A percentile compares a stretch with the other conserved stretches of the same genome.
Conservation (phyloP, 1,140 invertebrate genomes). For the Proales similis region DNA sequence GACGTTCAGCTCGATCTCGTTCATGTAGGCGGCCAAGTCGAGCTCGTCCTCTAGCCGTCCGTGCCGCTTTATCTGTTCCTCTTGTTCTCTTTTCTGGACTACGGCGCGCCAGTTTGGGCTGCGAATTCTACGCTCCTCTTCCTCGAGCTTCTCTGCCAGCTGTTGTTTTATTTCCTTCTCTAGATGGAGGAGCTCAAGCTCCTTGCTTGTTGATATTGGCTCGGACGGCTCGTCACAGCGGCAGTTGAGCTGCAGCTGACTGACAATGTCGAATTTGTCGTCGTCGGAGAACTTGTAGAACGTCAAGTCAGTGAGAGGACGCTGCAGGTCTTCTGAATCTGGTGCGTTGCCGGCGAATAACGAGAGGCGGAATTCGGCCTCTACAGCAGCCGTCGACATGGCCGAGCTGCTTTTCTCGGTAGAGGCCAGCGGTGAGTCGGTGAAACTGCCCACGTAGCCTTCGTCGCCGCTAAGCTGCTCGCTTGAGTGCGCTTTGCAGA, state of each 20-base stretch:
- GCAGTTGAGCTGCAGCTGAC: neutral
- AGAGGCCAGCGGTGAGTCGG: too few species aligned
- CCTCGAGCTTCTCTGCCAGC: neutral
- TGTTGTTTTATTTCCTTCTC: neutral
- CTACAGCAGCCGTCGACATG: too few species aligned
- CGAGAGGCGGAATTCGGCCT: too few species aligned
- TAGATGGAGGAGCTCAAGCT: neutral
- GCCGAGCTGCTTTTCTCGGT: too few species aligned
- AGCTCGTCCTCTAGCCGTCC: neutral
- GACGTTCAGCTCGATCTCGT: conserved; percentile 29
- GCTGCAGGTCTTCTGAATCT: too few species aligned
- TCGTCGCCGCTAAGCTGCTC: conserved; percentile 29
- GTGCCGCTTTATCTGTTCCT: neutral
- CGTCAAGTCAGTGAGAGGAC: too few species aligned
- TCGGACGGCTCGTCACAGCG: neutral
- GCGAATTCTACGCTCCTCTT: neutral
- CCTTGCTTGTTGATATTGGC: neutral
- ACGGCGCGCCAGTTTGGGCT: conserved; percentile 5
- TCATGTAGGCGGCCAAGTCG: conserved; percentile 12
- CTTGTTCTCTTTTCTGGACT: neutral
- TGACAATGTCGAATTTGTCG: neutral
- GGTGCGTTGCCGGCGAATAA: neutral
- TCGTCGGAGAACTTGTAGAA: neutral
- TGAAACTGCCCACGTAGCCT: conserved; percentile 36
- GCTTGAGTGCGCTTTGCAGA: neutral